These are phyloP conservation scores for Lymantria monacha DNA, from an alignment of 2,888 invertebrate genomes.

Conservation along the genomic window DNA sequence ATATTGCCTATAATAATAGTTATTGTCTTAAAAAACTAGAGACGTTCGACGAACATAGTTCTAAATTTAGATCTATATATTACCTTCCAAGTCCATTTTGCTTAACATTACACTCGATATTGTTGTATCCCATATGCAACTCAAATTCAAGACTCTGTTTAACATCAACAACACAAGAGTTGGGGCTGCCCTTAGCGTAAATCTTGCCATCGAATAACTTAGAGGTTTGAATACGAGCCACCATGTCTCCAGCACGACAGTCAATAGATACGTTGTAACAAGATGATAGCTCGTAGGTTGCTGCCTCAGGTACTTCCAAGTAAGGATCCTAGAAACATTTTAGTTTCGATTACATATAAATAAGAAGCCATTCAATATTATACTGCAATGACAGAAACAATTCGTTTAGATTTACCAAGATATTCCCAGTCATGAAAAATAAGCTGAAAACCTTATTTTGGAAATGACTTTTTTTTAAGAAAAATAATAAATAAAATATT, in stretches of 20 bases:
- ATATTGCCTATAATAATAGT: not conserved
- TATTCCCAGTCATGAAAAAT: too few relatives aligned
- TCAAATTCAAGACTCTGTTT: conserved; percentile 94
- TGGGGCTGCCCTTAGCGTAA: conserved; percentile 96
- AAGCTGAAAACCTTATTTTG: too few relatives aligned
- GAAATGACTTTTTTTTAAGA: too few relatives aligned
- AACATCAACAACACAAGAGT: conserved; percentile 95
- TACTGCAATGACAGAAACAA: too few relatives aligned
- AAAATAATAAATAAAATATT: too few relatives aligned
- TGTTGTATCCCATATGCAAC: conserved; percentile 94
- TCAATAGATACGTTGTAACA: conserved; percentile 97
- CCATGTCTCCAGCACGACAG: conserved; percentile 95
- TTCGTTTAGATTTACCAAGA: too few relatives aligned
- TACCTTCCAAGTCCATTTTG: conserved; percentile 92
- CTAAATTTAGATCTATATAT: conserved; percentile 16
- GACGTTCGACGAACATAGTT: too few relatives aligned
- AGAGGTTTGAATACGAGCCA: conserved; percentile 94
- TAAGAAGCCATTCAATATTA: too few relatives aligned
- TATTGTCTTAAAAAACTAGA: too few relatives aligned
- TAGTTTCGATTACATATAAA: not conserved
- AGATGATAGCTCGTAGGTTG: conserved; percentile 95
- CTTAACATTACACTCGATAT: conserved; percentile 95
- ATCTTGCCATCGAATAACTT: conserved; percentile 97
- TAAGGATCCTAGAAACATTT: conserved; percentile 87
- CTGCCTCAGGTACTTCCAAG: conserved; percentile 94